Base-by-base conservation (phyloP, 2,113 vertebrate species). In the Seriola dumerili region DNA sequence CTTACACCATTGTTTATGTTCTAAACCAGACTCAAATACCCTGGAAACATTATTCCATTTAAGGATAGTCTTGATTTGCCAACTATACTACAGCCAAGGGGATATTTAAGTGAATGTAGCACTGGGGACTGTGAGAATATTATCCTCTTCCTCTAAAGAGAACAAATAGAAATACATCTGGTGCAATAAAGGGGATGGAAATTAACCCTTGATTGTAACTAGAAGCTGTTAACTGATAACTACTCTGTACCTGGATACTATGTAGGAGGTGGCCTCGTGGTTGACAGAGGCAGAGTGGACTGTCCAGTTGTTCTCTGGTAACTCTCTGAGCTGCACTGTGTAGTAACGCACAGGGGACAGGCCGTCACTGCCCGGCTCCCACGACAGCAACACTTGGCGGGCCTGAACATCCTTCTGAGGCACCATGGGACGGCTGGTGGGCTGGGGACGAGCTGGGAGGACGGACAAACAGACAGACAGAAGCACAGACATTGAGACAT, bases 301-400 rank as follows among this genome's bases (percentile, higher is more conserved):
- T 0, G 94, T 94, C 98, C 98, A 99, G 81, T 95, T 84, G 12
- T 94, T 97, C 0, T 93, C 70, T 1, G 98, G 98, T 84, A 99
- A 94, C 94, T 99, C 96, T 0, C 96, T 93, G 38, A 90, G 96
- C 94, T 99, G 98, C 81, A 99, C 93, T 0, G 97, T 98, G 93
- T 99, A 99, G 93, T 98, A 99, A 8, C 98, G 96, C 38, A 99
- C 96, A 0, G 98, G 98, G 5, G 98, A 99, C 25, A 99, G 96
- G 16, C 98, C 98, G 0, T 99, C 98, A 1, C 97, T 98, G 85
- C 98, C 98, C 0, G 97, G 97, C 93, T 98, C 97, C 98, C 98
- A 99, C 42, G 96, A 95, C 25, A 99, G 94, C 78, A 98, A 82
- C 73, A 99, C 97, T 1, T 95, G 97, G 7, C 97, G 96, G 36